Evolutionary conservation across 2,888 invertebrate species (phyloP), one percentile per base, ranked within the genome.

Genomic region (Helicoverpa assulta): DNA sequence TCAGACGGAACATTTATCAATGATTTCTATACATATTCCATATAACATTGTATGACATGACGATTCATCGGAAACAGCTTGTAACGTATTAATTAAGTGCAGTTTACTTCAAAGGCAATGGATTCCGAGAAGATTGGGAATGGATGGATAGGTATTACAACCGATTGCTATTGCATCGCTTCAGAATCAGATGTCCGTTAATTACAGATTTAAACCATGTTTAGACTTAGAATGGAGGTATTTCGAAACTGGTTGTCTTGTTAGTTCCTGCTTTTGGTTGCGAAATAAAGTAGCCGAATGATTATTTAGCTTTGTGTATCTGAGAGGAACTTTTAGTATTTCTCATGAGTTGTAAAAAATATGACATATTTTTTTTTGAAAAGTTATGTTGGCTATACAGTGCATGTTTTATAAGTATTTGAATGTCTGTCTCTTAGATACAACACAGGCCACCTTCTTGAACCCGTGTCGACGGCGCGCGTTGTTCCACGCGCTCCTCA

Each of bases 71-170:
- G 19, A 19, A 43, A 37, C 54, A 58, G 33, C 50, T 33, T 64
- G 64, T 64, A 61, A 40, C 64, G 59, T 77, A 77, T 73, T 76
- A 76, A 77, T 68, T 68, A 73, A 68, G 68, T 62, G 64, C 61
- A 68, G 68, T 65, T 58, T 58, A 51, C 62, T 59, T 59, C 78
- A 76, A 77, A 77, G 68, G 65, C 76, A 59, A 53, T 66, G 73
- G 64, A 59, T 65, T 53, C 53, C 12, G 61, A 52, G 63, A 53
- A 73, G 67, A 76, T 76, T 77, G 76, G 64, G 59, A 62, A 61
- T 47, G 65, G 61, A 66, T 62, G 54, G 26, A 62, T 68, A 54
- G 51, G 33, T 68, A 77, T 56, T 50, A 56, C 60, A 53, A 10
- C 29, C 62, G 53, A 70, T 70, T 61, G 43, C 56, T 51, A 55